These are phyloP conservation scores for Chlorodrepanis virens DNA, from an alignment of 2,113 vertebrate genomes.

Conservation along the genomic window DNA sequence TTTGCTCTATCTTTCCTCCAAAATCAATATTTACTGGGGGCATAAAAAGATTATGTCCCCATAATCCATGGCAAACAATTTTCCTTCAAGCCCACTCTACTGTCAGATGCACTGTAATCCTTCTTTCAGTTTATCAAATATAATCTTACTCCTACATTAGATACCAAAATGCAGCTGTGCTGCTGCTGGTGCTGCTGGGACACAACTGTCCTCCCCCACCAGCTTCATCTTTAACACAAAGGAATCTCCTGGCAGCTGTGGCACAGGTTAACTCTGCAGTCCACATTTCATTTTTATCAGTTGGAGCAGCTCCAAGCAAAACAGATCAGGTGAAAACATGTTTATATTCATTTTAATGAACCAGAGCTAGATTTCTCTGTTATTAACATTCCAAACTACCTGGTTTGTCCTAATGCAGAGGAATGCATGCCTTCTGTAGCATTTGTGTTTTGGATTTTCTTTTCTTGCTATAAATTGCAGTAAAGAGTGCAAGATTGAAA, in stretches of 20 bases:
- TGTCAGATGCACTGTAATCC: conserved; percentile 48
- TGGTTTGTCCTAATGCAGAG: not conserved
- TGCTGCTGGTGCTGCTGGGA: not conserved
- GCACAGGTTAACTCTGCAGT: not conserved
- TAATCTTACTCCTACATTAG: conserved; percentile 34
- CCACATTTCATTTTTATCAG: not conserved
- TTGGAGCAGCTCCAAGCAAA: not conserved
- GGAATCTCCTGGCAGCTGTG: not conserved
- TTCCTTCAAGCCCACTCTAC: conserved; percentile 29
- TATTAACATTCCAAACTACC: not conserved
- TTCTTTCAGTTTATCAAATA: conserved; percentile 23
- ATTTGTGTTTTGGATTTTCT: not conserved
- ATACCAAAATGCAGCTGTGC: conserved; percentile 20
- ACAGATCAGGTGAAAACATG: not conserved
- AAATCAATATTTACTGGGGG: conserved; percentile 18
- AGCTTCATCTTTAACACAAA: not conserved
- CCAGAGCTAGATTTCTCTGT: not conserved
- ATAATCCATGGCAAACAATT: conserved; percentile 31
- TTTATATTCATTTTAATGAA: not conserved
- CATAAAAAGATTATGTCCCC: conserved; percentile 45
- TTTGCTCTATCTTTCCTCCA: not conserved
- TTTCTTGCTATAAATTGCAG: not conserved
- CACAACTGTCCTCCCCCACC: not conserved
- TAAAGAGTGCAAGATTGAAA: not conserved
- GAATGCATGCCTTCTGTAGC: not conserved